Evolutionary conservation across 1,140 invertebrate species (phyloP), one percentile per base, ranked within the genome.

Genomic region (Campodea augens): DNA sequence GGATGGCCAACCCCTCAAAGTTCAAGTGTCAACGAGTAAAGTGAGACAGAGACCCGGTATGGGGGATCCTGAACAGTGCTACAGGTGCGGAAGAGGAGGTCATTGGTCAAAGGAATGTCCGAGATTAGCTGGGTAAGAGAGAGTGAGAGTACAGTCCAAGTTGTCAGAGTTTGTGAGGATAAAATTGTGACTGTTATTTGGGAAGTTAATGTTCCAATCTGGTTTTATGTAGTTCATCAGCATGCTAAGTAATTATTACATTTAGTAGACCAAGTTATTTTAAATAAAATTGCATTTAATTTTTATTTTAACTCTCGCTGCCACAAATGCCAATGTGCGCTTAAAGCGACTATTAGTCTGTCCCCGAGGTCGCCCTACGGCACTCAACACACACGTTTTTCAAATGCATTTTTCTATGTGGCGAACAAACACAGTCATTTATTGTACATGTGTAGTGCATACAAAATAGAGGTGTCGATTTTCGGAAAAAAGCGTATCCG

Each of bases 41-140:
- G 87, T 91, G 5, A 69, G 88, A 51, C 86, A 88, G 60, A 78
- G 84, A 59, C 86, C 88, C 52, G 88, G 88, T 51, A 92, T 93
- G 87, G 87, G 87, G 54, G 85, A 89, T 64, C 84, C 86, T 58
- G 86, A 88, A 60, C 84, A 87, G 60, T 92, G 87, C 68, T 92
- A 89, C 67, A 75, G 86, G 63, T 92, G 88, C 72, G 87, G 87
- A 45, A 74, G 82, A 60, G 82, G 82, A 55, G 88, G 88, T 50
- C 87, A 92, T 68, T 92, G 87, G 88, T 90, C 84, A 52, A 89
- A 88, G 72, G 84, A 90, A 64, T 89, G 86, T 66, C 84, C 84
- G 46, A 60, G 58, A 50, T 59, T 55, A 48, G 51, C 57, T 36
- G 56, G 54, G 57, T 63, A 57, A 60, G 61, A 62, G 49, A 36